These are phyloP conservation scores for Helostoma temminkii DNA, from an alignment of 2,797 vertebrate species.

Conservation along the genomic window DNA sequence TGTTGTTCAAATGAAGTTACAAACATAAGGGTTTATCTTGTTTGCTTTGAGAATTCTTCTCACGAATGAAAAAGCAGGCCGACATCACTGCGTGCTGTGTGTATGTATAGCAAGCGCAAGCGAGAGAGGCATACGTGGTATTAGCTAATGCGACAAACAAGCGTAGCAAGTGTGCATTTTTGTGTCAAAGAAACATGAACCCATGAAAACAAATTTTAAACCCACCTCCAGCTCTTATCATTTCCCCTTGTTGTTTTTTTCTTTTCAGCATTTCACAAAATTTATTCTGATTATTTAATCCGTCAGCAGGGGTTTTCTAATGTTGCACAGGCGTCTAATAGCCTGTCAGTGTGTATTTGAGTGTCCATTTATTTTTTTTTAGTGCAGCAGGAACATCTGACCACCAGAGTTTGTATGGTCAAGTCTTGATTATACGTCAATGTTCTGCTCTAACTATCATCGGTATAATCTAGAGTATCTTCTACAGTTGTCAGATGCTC, in stretches of 20 bases:
- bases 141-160: conserved; percentile 55
- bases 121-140: conserved; percentile 14
- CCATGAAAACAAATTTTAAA: not conserved
- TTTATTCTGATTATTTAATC: conserved; percentile 1
- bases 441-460: not conserved
- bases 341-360: conserved; percentile 1
- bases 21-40: conserved; percentile 68
- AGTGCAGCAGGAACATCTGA: no score
- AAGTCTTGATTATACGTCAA: conserved; percentile 5
- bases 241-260: not conserved
- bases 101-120: conserved; percentile 1
- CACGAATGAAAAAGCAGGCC: conserved; percentile 22
- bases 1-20: conserved; percentile 60
- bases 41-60: conserved; percentile 66
- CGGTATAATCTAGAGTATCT: no score
- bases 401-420: no score
- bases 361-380: not conserved
- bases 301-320: not conserved
- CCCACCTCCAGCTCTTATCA: not conserved
- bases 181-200: conserved; percentile 47
- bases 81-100: conserved; percentile 27
- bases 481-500: conserved; percentile 3
- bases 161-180: conserved; percentile 43
- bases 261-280: conserved; percentile 3
- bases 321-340: not conserved